Evolutionary conservation across 2,113 vertebrate species (phyloP).

Genomic region (Vicugna pacos): DNA sequence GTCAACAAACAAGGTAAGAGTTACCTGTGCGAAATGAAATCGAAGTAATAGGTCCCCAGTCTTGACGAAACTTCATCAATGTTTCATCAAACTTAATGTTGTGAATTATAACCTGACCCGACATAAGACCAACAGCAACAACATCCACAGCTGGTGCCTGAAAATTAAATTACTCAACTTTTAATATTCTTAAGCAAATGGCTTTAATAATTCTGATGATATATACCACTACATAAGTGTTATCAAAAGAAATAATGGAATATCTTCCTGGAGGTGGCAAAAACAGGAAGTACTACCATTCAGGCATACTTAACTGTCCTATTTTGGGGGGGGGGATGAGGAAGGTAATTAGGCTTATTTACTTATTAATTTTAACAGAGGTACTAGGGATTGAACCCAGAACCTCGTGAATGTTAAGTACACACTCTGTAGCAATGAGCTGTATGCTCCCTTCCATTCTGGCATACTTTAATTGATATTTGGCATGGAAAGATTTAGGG

Average conservation of each 20-base stretch:
- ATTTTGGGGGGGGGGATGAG: too few species aligned
- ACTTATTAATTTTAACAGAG: too few species aligned
- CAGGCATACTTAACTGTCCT: background rate
- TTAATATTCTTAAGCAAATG: slow-evolving; percentile 36
- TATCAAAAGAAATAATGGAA: slow-evolving; percentile 4
- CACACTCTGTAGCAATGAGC: too few species aligned
- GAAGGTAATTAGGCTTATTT: too few species aligned
- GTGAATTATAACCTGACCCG: slow-evolving; percentile 94
- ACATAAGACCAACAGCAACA: slow-evolving; percentile 92
- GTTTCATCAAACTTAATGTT: slow-evolving; percentile 97
- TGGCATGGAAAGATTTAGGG: background rate
- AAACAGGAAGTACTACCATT: background rate
- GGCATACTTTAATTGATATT: background rate
- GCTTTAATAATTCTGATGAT: slow-evolving; percentile 25
- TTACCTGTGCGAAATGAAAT: slow-evolving; percentile 97
- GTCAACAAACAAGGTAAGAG: background rate
- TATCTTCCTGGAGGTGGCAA: background rate
- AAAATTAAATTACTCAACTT: slow-evolving; percentile 64
- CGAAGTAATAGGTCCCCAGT: slow-evolving; percentile 97
- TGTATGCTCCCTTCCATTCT: background rate
- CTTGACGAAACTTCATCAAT: slow-evolving; percentile 96
- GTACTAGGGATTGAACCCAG: too few species aligned
- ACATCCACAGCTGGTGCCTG: slow-evolving; percentile 97
- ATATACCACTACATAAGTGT: background rate
- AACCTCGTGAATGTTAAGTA: too few species aligned